These are phyloP conservation scores for Oceanites oceanicus DNA, from an alignment of 2,113 vertebrate genomes.

Conservation along the genomic window DNA sequence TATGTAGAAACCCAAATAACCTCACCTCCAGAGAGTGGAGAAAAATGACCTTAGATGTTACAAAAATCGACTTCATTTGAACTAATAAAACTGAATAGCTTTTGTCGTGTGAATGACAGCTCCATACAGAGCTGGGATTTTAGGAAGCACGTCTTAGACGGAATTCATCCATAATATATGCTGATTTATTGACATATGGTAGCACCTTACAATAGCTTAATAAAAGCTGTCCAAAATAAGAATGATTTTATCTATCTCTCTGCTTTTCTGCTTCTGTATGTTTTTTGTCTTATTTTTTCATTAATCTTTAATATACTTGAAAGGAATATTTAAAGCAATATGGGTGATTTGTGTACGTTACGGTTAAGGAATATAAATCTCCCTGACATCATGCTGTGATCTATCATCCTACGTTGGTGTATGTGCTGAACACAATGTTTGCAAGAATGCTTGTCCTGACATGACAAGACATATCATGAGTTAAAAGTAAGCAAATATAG, in stretches of 20 bases:
- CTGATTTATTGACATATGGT: neutral
- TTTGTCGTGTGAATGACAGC: neutral
- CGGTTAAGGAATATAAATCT: neutral
- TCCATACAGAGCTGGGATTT: neutral
- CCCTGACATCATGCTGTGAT: neutral
- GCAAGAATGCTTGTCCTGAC: neutral
- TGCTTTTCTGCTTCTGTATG: neutral
- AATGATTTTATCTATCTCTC: neutral
- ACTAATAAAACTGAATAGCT: neutral
- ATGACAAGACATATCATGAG: neutral
- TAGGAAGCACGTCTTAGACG: neutral
- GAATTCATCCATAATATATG: neutral
- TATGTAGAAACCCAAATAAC: neutral
- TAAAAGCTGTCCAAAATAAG: neutral
- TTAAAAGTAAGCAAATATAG: neutral
- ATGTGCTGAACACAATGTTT: neutral
- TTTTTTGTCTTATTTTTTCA: neutral
- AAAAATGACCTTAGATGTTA: neutral
- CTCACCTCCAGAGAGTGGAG: neutral
- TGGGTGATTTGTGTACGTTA: neutral
- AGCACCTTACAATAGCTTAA: neutral
- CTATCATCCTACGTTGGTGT: neutral
- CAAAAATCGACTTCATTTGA: neutral
- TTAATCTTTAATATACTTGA: neutral
- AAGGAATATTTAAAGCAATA: neutral